Evolutionary conservation across 2,888 invertebrate genomes (phyloP), one percentile per base, ranked within the genome.

Genomic region (Dolichomitus sp.): DNA sequence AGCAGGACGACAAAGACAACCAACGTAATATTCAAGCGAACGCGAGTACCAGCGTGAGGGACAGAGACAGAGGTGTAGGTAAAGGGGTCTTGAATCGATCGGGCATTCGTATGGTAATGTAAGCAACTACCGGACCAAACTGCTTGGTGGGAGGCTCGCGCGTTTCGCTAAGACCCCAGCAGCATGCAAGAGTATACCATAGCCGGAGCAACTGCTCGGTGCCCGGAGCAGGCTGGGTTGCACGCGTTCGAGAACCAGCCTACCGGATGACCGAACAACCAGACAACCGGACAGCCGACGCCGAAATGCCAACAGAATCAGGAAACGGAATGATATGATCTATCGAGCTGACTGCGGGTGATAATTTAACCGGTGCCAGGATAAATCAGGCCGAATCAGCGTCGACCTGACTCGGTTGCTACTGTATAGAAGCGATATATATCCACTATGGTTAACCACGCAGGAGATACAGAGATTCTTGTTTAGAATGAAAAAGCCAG

Each of bases 61-160:
- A 48, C 19, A 52, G 74, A n/a, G 63, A 79, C 75, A 23, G 65
- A 78, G 77, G 61, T 61, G 76, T 65, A 72, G 63, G 84, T 79
- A 68, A 87, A 84, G 87, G 88, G 89, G 87, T 88, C 89, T 89
- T 87, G 90, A 89, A 93, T 93, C 93, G 93, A 93, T 92, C 91
- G 91, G 84, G 92, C 91, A 93, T 93, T 93, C 93, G 92, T 93
- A 93, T 93, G 93, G 92, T 93, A 93, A 93, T 93, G 89, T 91
- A 93, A 93, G 93, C 93, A 92, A 92, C 93, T 92, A 92, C 92
- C 92, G 92, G 90, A 91, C 92, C 91, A 89, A 91, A 92, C 91
- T 91, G 90, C 92, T 91, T 91, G 90, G 87, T 88, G 88, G 79
- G 81, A 85, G 77, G 48, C 65, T 69, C 77, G 81, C 72, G 76